Evolutionary conservation across 2,113 vertebrate species (phyloP).

Genomic region (Apus apus): DNA sequence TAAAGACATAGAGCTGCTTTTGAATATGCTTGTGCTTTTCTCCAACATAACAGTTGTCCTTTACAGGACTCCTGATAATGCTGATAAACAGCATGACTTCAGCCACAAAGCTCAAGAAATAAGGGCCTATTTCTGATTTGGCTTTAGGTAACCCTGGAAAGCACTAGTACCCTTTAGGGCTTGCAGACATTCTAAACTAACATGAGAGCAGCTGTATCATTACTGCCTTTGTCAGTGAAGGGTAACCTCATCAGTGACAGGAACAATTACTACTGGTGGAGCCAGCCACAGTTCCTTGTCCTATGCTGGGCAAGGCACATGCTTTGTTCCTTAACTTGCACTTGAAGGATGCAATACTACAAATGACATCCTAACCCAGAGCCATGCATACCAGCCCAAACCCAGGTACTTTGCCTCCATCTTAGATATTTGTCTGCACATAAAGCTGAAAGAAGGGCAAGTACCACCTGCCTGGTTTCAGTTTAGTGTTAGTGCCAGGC

Average conservation of each 20-base stretch:
- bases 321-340: neutral
- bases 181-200: neutral
- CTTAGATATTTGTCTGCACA: neutral
- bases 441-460: neutral
- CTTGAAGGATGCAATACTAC: neutral
- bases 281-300: neutral
- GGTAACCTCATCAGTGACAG: neutral
- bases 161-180: too few relatives aligned
- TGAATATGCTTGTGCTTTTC: neutral
- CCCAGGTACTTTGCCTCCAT: neutral
- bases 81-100: neutral
- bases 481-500: neutral
- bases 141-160: too few relatives aligned
- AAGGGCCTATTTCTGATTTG: neutral
- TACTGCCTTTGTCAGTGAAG: neutral
- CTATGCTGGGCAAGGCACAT: neutral
- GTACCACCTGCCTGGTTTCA: neutral
- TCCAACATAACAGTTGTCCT: neutral
- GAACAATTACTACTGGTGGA: neutral
- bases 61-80: neutral
- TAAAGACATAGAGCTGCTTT: neutral
- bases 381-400: too few relatives aligned
- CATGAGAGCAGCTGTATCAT: neutral
- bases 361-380: neutral
- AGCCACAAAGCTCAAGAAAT: neutral